A percentile compares a stretch with the other conserved stretches of the same genome.
Evolutionary conservation across 2,113 vertebrate species (phyloP).

Genomic region (Nematolebias whitei): DNA sequence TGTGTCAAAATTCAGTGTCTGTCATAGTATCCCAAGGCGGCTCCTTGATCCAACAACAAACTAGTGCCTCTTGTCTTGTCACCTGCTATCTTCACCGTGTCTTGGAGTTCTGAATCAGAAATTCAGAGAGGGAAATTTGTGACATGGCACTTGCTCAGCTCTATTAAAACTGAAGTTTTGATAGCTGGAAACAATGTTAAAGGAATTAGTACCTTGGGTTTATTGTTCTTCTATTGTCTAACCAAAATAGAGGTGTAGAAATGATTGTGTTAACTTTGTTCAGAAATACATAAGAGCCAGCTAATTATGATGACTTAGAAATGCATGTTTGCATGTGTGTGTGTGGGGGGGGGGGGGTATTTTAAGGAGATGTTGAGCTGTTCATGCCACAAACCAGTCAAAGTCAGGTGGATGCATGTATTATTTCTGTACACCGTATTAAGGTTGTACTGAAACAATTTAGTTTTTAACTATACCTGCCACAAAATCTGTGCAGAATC

Average conservation of each 20-base stretch:
- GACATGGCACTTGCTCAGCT: conserved; percentile 38
- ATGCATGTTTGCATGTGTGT: too few relatives aligned
- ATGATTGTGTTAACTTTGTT: too few relatives aligned
- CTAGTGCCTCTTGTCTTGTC: conserved; percentile 71
- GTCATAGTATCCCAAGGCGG: conserved; percentile 67
- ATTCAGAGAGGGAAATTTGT: conserved; percentile 41
- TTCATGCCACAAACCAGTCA: too few relatives aligned
- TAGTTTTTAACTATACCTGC: too few relatives aligned
- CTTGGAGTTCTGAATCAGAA: conserved; percentile 53
- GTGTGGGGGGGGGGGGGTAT: too few relatives aligned
- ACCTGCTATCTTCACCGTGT: conserved; percentile 72
- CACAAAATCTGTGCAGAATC: too few relatives aligned
- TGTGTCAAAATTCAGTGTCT: conserved; percentile 70
- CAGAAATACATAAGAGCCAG: too few relatives aligned
- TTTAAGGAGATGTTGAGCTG: too few relatives aligned
- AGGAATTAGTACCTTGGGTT: conserved; percentile 30
- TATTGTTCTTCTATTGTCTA: conserved; percentile 2
- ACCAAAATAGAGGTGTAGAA: conserved; percentile 17
- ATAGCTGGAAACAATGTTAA: conserved; percentile 38
- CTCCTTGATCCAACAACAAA: conserved; percentile 61
- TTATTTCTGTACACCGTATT: too few relatives aligned
- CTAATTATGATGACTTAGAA: too few relatives aligned
- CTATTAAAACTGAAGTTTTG: conserved; percentile 45
- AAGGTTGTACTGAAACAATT: too few relatives aligned
- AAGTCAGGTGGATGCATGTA: too few relatives aligned